These are phyloP conservation scores for Chloroceryle amazona DNA, from an alignment of 2,797 vertebrate species.

Conservation along the genomic window DNA sequence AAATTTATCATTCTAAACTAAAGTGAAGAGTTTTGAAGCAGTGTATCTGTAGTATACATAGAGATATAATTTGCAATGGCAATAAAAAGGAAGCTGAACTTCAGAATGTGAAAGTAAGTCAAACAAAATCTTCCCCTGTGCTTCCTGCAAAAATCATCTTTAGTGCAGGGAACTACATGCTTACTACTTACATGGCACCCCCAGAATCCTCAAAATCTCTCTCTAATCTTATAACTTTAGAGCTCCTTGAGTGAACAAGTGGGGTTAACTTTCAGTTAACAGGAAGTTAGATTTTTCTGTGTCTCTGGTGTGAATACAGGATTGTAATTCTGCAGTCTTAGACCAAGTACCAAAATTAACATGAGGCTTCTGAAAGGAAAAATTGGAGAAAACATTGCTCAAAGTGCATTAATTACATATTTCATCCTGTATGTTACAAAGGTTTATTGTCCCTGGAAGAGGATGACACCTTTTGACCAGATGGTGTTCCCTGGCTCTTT, in stretches of 20 bases:
- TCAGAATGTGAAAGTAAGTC: background rate
- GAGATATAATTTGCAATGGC: background rate
- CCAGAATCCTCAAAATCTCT: background rate
- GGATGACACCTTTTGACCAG: background rate
- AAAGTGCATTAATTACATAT: background rate
- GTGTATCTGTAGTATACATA: background rate
- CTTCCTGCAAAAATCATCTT: background rate
- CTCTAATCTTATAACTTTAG: background rate
- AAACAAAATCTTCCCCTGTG: background rate
- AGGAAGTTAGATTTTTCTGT: background rate
- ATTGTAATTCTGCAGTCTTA: background rate
- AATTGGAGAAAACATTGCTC: background rate
- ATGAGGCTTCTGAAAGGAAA: background rate
- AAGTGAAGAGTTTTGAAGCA: background rate
- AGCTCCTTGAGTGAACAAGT: background rate
- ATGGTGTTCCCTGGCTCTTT: background rate
- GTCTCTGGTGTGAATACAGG: background rate
- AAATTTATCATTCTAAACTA: background rate
- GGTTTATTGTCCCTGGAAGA: background rate
- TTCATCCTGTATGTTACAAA: background rate
- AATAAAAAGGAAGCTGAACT: background rate
- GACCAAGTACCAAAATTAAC: background rate
- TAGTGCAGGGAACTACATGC: background rate
- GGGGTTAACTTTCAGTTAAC: background rate
- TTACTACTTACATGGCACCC: background rate